Percentiles rank a stretch among this genome's conserved stretches.
These are phyloP conservation scores for Drosophila watanabei DNA, from an alignment of 1,140 invertebrate genomes.

Conservation along the genomic window DNA sequence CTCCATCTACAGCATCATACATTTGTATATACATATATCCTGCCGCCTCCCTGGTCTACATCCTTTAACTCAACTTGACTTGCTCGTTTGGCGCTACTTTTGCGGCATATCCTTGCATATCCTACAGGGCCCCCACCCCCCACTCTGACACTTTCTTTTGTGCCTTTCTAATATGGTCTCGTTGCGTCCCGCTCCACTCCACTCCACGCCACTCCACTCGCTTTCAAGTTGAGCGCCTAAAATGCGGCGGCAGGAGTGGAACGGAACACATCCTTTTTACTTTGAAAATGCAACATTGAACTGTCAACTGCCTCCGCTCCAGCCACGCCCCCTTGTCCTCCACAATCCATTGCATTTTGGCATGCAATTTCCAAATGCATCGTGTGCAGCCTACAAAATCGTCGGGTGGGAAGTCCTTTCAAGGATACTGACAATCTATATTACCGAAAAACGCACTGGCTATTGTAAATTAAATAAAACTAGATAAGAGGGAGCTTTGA, in stretches of 20 bases:
- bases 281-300: slow-evolving; percentile 79
- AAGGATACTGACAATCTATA: background rate
- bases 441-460: background rate
- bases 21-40: background rate
- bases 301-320: slow-evolving; percentile 63
- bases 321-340: background rate
- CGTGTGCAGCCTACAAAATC: slow-evolving; percentile 24
- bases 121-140: slow-evolving; percentile 1
- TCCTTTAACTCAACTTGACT: slow-evolving; percentile 64
- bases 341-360: slow-evolving; percentile 69
- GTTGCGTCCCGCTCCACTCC: slow-evolving; percentile 2
- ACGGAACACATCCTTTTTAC: slow-evolving; percentile 53
- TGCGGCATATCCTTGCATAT: slow-evolving; percentile 57
- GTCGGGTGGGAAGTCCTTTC: background rate
- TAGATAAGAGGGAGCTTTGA: background rate
- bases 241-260: slow-evolving; percentile 42
- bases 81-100: slow-evolving; percentile 72
- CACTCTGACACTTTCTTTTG: slow-evolving; percentile 62
- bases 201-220: slow-evolving; percentile 6
- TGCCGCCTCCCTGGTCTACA: slow-evolving; percentile 5
- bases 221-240: slow-evolving; percentile 73
- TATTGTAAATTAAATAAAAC: background rate
- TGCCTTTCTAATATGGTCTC: slow-evolving; percentile 49
- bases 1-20: background rate
- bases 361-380: slow-evolving; percentile 78